Conservation (phyloP, 1,140 invertebrate species). For the Drosophila pachea region DNA sequence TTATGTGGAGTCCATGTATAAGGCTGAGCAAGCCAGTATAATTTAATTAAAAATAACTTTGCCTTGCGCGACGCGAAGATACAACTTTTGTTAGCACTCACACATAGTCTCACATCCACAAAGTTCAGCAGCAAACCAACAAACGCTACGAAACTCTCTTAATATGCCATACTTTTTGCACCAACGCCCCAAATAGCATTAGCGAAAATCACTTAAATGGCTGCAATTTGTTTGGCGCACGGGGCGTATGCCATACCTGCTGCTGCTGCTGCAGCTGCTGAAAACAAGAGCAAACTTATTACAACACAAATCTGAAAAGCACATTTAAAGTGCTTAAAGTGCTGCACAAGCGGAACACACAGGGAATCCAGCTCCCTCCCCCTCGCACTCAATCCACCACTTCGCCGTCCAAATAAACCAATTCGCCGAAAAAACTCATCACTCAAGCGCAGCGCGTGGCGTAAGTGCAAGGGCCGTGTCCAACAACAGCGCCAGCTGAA, state of each 20-base stretch:
- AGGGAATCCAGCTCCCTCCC: not conserved
- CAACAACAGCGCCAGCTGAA: conserved; percentile 14
- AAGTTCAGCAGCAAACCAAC: conserved; percentile 4
- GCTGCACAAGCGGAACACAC: conserved; percentile 34
- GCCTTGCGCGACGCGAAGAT: too few relatives aligned
- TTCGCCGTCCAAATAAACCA: conserved; percentile 21
- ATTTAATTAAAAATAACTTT: too few relatives aligned
- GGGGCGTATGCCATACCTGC: conserved; percentile 44
- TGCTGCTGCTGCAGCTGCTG: not conserved
- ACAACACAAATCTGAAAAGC: conserved; percentile 32
- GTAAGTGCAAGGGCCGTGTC: conserved; percentile 33
- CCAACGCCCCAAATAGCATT: conserved; percentile 40
- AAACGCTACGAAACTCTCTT: conserved; percentile 24
- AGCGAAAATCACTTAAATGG: conserved; percentile 48
- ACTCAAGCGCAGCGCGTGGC: conserved; percentile 46
- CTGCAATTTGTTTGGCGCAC: conserved; percentile 41
- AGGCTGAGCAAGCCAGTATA: too few relatives aligned
- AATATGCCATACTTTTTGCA: conserved; percentile 36
- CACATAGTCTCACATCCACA: conserved; percentile 7
- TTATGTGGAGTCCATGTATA: too few relatives aligned
- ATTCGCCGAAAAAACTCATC: conserved; percentile 62
- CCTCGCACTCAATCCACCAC: not conserved
- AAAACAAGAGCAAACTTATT: conserved; percentile 14
- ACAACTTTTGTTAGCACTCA: not conserved
- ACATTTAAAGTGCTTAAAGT: conserved; percentile 44